These are phyloP conservation scores for Anseranas semipalmata DNA, from an alignment of 2,113 vertebrate species.

Conservation along the genomic window DNA sequence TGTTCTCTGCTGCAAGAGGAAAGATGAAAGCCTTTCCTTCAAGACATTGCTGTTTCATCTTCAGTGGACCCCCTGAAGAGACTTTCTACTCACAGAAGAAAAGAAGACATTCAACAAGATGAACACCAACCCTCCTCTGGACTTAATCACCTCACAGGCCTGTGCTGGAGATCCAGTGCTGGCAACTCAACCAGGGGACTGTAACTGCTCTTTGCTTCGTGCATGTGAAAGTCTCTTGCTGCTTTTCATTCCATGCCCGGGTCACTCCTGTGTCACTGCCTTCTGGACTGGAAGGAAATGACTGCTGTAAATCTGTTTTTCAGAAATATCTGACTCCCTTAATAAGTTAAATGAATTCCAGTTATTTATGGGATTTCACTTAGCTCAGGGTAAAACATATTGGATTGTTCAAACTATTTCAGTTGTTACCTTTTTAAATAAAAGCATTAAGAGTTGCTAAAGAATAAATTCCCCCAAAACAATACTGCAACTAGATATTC, in stretches of 20 bases:
- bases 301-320: constrained; percentile 70
- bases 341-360: constrained; percentile 60
- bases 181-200: neutral
- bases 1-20: neutral
- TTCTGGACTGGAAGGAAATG: constrained; percentile 71
- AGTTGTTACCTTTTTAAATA: neutral
- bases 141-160: neutral
- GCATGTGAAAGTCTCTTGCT: constrained; percentile 50
- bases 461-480: neutral
- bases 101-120: neutral
- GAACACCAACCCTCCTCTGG: neutral
- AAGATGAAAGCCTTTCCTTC: neutral
- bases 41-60: neutral
- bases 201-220: constrained; percentile 2
- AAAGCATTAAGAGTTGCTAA: neutral
- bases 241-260: constrained; percentile 46
- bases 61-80: neutral
- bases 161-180: neutral
- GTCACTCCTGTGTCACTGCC: constrained; percentile 70
- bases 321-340: constrained; percentile 59
- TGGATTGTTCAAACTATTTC: neutral
- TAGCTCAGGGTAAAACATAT: constrained; percentile 9
- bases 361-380: constrained; percentile 67
- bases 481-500: neutral
- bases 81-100: neutral